Evolutionary conservation across 2,797 vertebrate species (phyloP).

Genomic region (Poecilia picta): DNA sequence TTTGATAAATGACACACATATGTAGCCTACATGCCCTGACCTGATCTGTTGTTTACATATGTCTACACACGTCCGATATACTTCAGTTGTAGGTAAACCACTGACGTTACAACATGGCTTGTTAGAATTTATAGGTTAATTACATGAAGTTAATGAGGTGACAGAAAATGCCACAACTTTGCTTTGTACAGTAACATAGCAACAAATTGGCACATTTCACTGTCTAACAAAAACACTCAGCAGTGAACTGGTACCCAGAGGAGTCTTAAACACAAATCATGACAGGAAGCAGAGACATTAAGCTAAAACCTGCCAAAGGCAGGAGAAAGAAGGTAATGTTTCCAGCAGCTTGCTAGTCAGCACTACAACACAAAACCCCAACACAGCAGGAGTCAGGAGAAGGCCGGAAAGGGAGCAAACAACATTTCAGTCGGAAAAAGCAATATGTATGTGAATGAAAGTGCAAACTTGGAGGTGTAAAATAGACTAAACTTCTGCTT

Average conservation of each 20-base stretch:
- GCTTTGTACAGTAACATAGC: slow-evolving; percentile 44
- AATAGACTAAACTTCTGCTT: background rate
- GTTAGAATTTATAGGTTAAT: slow-evolving; percentile 10
- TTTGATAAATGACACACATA: slow-evolving; percentile 20
- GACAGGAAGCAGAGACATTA: slow-evolving; percentile 58
- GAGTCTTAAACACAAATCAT: slow-evolving; percentile 51
- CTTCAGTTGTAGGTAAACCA: background rate
- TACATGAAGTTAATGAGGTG: slow-evolving; percentile 8
- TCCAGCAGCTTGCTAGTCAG: slow-evolving; percentile 43
- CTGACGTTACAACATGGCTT: background rate
- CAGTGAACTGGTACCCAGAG: slow-evolving; percentile 29
- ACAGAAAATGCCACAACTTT: slow-evolving; percentile 5
- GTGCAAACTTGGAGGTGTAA: background rate
- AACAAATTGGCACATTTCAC: slow-evolving; percentile 55
- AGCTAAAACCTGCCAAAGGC: slow-evolving; percentile 25
- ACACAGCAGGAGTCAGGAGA: slow-evolving; percentile 1
- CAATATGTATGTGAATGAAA: slow-evolving; percentile 8
- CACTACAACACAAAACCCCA: slow-evolving; percentile 21
- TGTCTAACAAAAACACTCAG: slow-evolving; percentile 52
- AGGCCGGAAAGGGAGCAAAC: background rate
- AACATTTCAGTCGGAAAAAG: slow-evolving; percentile 7
- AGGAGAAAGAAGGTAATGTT: slow-evolving; percentile 52
- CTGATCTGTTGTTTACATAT: background rate
- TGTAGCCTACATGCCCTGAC: slow-evolving; percentile 2
- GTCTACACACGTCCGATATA: background rate